Conservation (phyloP, 2,797 vertebrate species). For the Sebastes aleutianus region DNA sequence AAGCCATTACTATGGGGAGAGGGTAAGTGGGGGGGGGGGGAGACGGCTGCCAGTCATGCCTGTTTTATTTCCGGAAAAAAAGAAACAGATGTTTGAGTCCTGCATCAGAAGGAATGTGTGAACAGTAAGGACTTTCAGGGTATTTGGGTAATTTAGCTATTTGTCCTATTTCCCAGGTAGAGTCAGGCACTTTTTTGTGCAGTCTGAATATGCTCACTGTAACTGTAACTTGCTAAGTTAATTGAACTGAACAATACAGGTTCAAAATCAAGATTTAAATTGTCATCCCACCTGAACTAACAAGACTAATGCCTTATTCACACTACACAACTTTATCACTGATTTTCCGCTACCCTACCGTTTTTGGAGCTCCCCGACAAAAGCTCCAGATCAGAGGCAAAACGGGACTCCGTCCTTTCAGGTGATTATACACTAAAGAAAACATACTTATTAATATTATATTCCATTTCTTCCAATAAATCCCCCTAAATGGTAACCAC, state of each 20-base stretch:
- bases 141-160: background rate
- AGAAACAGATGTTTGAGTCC: conserved; percentile 62
- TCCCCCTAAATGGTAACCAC: too few species aligned
- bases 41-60: conserved; percentile 29
- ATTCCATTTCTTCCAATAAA: too few species aligned
- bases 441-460: too few species aligned
- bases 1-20: conserved; percentile 38
- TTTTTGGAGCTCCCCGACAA: too few species aligned
- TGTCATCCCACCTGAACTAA: background rate
- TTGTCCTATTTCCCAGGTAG: background rate
- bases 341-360: too few species aligned
- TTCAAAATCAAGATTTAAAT: background rate
- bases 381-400: too few species aligned
- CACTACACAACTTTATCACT: rapidly evolving
- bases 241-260: background rate
- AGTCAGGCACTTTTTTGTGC: background rate
- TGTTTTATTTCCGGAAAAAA: conserved; percentile 49
- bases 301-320: background rate
- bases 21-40: background rate
- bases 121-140: conserved; percentile 4
- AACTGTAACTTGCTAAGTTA: background rate
- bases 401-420: too few species aligned
- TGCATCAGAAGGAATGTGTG: conserved; percentile 33
- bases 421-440: too few species aligned
- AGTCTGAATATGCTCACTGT: background rate